phyloP scores from a whole-genome alignment of 2,797 vertebrate species.

The Sebastes oblongus region DNA sequence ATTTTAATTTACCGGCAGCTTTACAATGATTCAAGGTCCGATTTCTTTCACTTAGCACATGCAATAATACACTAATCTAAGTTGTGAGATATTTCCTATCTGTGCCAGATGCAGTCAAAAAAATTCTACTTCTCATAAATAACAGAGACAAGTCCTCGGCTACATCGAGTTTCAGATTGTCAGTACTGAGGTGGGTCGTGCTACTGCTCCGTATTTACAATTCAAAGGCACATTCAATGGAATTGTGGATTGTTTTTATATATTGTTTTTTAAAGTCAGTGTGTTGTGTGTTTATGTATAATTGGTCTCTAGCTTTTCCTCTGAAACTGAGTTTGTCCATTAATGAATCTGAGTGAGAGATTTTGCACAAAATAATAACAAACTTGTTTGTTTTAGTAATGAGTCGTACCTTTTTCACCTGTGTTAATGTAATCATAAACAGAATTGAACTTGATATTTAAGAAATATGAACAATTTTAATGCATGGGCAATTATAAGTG shows the following conservation, averaged over 20 bases:
- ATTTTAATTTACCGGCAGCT: constrained; percentile 2
- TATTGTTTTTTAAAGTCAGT: neutral
- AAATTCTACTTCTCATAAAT: neutral
- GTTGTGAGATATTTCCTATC: neutral
- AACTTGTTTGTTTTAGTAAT: neutral
- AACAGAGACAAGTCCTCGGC: neutral
- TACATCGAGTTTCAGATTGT: neutral
- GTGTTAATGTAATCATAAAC: neutral
- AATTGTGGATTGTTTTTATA: neutral
- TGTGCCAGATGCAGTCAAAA: neutral
- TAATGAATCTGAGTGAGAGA: neutral
- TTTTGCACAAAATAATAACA: constrained; percentile 38
- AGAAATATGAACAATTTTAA: neutral
- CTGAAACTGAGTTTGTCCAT: neutral
- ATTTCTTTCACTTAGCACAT: neutral
- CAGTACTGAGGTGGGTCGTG: neutral
- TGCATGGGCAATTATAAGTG: neutral
- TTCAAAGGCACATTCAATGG: neutral
- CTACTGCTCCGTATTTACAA: neutral
- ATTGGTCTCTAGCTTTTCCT: neutral
- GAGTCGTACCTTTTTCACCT: neutral
- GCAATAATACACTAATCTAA: neutral
- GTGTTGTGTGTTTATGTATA: neutral
- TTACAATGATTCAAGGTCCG: neutral
- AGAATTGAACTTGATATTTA: neutral